Conservation (phyloP, 2,888 invertebrate species). For the Heterodera filipjevi region DNA sequence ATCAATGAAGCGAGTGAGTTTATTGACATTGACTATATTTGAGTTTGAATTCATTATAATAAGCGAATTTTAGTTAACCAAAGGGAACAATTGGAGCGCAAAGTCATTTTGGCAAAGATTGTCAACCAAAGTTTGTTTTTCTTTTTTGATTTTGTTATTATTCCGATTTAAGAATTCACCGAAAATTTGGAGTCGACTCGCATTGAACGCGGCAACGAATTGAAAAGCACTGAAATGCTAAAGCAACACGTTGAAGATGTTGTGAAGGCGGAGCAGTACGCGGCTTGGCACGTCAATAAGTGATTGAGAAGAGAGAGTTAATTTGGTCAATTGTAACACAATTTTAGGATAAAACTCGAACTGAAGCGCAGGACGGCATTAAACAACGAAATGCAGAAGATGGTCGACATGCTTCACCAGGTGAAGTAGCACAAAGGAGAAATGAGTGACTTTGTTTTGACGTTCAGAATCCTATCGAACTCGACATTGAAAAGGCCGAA, state of each 20-base stretch:
- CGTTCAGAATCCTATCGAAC: neutral
- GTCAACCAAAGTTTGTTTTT: neutral
- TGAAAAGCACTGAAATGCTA: neutral
- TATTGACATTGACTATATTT: too few species aligned
- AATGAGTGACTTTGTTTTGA: neutral
- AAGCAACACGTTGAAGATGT: neutral
- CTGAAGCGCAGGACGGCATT: neutral
- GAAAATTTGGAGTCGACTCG: neutral
- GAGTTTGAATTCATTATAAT: neutral
- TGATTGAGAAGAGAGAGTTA: too few species aligned
- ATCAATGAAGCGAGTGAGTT: neutral
- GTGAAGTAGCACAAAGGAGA: neutral
- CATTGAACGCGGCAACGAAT: neutral
- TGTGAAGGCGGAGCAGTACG: conserved; percentile 8
- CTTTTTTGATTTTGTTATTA: neutral
- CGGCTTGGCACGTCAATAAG: neutral
- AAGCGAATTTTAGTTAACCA: neutral
- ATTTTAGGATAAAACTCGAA: neutral
- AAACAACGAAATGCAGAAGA: neutral
- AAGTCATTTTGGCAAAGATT: neutral
- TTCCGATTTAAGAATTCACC: neutral
- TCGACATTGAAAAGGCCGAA: neutral
- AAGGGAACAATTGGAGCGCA: neutral
- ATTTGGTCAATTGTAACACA: too few species aligned
- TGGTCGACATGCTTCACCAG: neutral